phyloP scores from a whole-genome alignment of 2,888 invertebrate species.

The Volucella zonaria region DNA sequence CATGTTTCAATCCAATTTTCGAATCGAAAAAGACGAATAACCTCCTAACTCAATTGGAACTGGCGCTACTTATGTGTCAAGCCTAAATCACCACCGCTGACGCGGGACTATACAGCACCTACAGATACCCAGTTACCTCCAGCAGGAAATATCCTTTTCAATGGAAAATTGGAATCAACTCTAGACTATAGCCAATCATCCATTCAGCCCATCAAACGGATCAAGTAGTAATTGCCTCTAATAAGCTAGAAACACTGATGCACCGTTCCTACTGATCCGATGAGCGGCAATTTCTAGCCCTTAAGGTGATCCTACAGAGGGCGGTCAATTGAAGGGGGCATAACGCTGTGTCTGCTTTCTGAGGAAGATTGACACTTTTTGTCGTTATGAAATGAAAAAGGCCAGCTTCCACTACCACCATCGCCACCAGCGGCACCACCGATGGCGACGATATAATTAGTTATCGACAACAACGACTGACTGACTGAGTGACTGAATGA shows the following conservation, averaged over 20 bases:
- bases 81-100: conserved; percentile 54
- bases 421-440: conserved; percentile 44
- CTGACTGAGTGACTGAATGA: too few relatives aligned
- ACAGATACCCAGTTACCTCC: background rate
- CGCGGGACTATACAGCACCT: conserved; percentile 17
- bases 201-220: conserved; percentile 63
- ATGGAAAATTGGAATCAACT: conserved; percentile 53
- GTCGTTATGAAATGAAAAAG: conserved; percentile 53
- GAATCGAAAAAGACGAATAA: background rate
- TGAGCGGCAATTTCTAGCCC: conserved; percentile 45
- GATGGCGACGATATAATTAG: conserved; percentile 71
- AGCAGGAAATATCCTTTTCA: conserved; percentile 61
- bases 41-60: background rate
- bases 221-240: conserved; percentile 71
- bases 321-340: conserved; percentile 49
- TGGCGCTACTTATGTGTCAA: background rate
- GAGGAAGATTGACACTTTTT: conserved; percentile 72
- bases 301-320: conserved; percentile 48
- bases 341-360: conserved; percentile 64
- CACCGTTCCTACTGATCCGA: conserved; percentile 3
- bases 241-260: conserved; percentile 53
- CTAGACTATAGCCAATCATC: conserved; percentile 53
- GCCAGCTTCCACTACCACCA: background rate
- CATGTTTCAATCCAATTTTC: conserved; percentile 31
- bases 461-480: conserved; percentile 62